Evolutionary conservation across 2,113 vertebrate species (phyloP), one percentile per base, ranked within the genome.

Genomic region (Paramormyrops kingsleyae): DNA sequence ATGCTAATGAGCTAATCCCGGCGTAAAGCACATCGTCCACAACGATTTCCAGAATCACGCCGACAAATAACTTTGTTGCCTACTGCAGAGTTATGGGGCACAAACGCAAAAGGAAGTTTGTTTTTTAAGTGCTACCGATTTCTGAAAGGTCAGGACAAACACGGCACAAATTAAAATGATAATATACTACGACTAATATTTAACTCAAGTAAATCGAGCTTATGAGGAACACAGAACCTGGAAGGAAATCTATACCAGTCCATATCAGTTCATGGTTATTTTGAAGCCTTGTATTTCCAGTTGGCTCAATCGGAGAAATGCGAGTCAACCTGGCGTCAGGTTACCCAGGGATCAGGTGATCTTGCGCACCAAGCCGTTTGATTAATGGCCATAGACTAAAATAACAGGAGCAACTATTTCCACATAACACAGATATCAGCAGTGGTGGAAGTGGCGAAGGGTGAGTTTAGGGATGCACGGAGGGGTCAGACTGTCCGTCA

Each of bases 301-400:
- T 91, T 90, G 91, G 87, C 52, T 80, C 9, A 27, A 49, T 21
- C 17, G 13, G 62, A 56, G 89, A 90, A 90, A 90, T 77, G 83
- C 49, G 50, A 91, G 90, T 80, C 88, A 90, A 93, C 90, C 90
- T 91, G 89, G 91, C 89, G 52, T 94, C 89, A 90, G 89, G 88
- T 93, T 93, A 92, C 92, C 52, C 80, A 89, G 90, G 88, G 90
- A 89, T 92, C 90, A 92, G 90, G 91, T 92, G 83, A 92, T 90
- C 59, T 90, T 90, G 89, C 86, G 59, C 89, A 89, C 89, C 89
- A 83, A 89, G 77, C 39, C 89, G 87, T 90, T 92, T 94, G 93
- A 94, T 93, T 92, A 92, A 94, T 94, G 90, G 91, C 83, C 89
- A 91, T 90, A 89, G 59, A 87, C 92, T 93, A 94, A 93, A 93